Conservation (phyloP, 1,140 invertebrate species). For the Philopotamus ludificatus region DNA sequence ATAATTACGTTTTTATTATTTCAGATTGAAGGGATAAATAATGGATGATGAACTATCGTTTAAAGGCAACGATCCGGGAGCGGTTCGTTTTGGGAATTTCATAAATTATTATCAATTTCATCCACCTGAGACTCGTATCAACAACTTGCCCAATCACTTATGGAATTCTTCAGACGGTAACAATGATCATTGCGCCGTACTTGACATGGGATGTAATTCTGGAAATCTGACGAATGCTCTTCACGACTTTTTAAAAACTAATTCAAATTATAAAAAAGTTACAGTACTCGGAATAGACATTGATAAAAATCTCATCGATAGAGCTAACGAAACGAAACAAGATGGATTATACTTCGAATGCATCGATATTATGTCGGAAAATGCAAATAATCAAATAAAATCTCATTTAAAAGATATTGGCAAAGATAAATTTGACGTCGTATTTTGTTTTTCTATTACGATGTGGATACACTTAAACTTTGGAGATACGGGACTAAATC, state of each 20-base stretch:
- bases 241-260: constrained; percentile 55
- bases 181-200: constrained; percentile 53
- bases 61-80: constrained; percentile 65
- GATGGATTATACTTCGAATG: constrained; percentile 58
- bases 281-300: constrained; percentile 72
- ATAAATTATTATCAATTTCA: constrained; percentile 85
- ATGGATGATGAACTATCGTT: constrained; percentile 43
- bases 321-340: constrained; percentile 59
- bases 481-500: constrained; percentile 67
- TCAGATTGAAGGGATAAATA: background rate
- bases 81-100: constrained; percentile 76
- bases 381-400: constrained; percentile 47
- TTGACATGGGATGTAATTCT: constrained; percentile 80
- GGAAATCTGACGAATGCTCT: constrained; percentile 68
- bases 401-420: constrained; percentile 50
- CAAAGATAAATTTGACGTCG: constrained; percentile 63
- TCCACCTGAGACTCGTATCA: constrained; percentile 64
- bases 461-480: constrained; percentile 88
- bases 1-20: background rate
- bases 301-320: constrained; percentile 66
- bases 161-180: constrained; percentile 52
- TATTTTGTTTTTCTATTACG: constrained; percentile 78
- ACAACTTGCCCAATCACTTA: constrained; percentile 61
- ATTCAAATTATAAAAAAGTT: constrained; percentile 49
- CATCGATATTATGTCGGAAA: constrained; percentile 61